Conservation (phyloP, 2,113 vertebrate genomes). For the Azemiops feae region DNA sequence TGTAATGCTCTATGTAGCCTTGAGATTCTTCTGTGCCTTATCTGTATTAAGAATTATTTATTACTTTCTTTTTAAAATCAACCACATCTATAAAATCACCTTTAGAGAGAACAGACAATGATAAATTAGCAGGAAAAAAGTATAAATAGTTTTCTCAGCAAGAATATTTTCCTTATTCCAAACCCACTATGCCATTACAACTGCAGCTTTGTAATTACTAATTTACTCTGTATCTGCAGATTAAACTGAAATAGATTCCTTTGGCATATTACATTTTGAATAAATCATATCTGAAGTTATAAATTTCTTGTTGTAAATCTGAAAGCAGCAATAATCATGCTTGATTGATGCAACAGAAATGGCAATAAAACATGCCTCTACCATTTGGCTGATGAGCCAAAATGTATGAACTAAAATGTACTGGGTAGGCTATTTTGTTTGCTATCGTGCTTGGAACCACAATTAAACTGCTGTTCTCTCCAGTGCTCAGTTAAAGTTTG, state of each 20-base stretch:
- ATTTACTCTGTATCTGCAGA: conserved; percentile 52
- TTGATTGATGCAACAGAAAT: conserved; percentile 46
- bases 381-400: conserved; percentile 36
- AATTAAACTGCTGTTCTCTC: background rate
- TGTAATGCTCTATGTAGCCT: background rate
- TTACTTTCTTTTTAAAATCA: background rate
- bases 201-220: conserved; percentile 39
- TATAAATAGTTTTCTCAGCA: conserved; percentile 29
- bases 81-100: background rate
- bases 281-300: conserved; percentile 46
- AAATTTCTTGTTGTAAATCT: conserved; percentile 52
- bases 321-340: conserved; percentile 1
- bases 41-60: background rate
- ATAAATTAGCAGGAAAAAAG: background rate
- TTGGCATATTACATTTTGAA: conserved; percentile 44
- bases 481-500: background rate
- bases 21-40: background rate
- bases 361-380: conserved; percentile 48
- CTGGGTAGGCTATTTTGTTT: conserved; percentile 16
- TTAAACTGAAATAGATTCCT: conserved; percentile 52
- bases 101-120: conserved; percentile 19
- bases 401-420: conserved; percentile 29
- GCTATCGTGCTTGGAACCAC: conserved; percentile 7
- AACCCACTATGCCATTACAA: conserved; percentile 20
- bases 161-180: conserved; percentile 34